phyloP scores from a whole-genome alignment of 2,113 vertebrate species.

The Albula goreensis region DNA sequence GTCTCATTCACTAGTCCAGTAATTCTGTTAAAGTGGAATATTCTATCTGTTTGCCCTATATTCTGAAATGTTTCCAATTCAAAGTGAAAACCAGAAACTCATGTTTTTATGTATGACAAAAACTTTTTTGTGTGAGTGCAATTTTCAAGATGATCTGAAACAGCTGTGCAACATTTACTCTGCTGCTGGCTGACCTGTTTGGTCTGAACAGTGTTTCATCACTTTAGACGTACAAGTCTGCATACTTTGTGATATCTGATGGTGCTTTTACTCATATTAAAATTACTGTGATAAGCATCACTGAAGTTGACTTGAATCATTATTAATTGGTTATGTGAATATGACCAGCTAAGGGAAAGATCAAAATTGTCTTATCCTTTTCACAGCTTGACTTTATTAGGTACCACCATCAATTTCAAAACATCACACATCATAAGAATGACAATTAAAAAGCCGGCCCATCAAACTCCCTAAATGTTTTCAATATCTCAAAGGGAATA shows the following conservation, averaged over 20 bases:
- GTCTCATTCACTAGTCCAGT: background rate
- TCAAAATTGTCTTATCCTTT: background rate
- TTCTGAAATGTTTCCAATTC: background rate
- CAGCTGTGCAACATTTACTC: background rate
- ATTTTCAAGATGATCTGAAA: background rate
- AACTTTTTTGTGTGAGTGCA: background rate
- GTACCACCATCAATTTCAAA: background rate
- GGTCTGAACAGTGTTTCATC: background rate
- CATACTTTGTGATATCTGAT: background rate
- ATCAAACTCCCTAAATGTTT: background rate
- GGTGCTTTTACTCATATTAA: background rate
- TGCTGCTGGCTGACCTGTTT: slow-evolving; percentile 1
- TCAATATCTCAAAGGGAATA: background rate
- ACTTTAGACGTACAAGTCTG: background rate
- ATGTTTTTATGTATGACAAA: background rate
- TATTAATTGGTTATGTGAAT: background rate
- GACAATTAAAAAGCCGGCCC: background rate
- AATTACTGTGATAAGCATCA: background rate
- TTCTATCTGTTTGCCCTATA: background rate
- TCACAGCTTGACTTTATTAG: background rate
- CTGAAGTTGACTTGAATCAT: background rate
- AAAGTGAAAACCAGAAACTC: background rate
- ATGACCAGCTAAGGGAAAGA: background rate
- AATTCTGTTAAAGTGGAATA: background rate
- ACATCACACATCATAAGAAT: background rate